Conservation (phyloP, 2,888 invertebrate genomes). For the Hirudinaria manillensis region DNA sequence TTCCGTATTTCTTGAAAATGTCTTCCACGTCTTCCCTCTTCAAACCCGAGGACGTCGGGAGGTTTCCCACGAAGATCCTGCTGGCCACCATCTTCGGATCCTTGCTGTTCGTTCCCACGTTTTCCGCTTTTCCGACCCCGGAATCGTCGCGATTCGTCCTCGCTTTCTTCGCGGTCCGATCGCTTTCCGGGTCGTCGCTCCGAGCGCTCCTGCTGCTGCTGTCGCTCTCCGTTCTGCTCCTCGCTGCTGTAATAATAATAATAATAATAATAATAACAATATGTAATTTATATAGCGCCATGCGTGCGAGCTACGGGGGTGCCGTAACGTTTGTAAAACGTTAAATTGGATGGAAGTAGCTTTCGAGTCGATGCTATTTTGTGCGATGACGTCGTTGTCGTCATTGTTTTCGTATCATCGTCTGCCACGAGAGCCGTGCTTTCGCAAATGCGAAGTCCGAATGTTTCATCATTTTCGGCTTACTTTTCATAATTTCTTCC, state of each 20-base stretch:
- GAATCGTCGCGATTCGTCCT: background rate
- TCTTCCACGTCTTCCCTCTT: conserved; percentile 34
- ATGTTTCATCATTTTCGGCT: too few species aligned
- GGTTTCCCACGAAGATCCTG: conserved; percentile 40
- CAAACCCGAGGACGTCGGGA: conserved; percentile 34
- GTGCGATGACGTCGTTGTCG: too few species aligned
- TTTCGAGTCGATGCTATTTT: too few species aligned
- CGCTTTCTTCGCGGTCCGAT: background rate
- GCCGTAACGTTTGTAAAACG: too few species aligned
- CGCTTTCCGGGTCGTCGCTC: background rate
- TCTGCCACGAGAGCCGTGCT: too few species aligned
- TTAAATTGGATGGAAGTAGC: too few species aligned
- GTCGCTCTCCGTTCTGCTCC: background rate
- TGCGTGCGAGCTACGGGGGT: too few species aligned
- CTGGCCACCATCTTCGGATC: conserved; percentile 39
- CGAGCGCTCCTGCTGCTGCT: background rate
- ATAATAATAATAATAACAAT: background rate
- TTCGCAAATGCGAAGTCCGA: too few species aligned
- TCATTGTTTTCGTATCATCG: too few species aligned
- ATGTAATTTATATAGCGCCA: too few species aligned
- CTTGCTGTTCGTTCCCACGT: conserved; percentile 44
- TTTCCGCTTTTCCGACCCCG: background rate
- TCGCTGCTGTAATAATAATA: background rate
- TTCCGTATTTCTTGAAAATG: conserved; percentile 40
- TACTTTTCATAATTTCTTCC: too few species aligned